phyloP scores from a whole-genome alignment of 2,113 vertebrate genomes.

The Cheirogaleus medius region DNA sequence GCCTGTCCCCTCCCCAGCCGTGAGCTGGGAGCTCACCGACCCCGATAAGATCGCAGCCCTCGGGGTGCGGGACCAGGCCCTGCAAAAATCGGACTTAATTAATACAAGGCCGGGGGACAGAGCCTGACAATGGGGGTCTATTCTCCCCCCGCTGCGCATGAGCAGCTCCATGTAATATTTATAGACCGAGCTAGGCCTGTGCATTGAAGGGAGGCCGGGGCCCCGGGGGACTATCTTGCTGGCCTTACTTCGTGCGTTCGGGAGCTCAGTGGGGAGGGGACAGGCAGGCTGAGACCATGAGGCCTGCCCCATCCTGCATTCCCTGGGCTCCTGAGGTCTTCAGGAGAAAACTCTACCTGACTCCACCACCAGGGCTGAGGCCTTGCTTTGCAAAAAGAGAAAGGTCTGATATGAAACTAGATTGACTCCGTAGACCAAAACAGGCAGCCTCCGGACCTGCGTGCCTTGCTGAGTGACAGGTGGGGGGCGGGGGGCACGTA shows the following conservation, averaged over 20 bases:
- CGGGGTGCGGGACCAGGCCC: neutral
- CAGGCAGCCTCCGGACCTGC: fast-evolving
- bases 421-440: neutral
- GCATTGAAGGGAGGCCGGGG: neutral
- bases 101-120: neutral
- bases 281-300: neutral
- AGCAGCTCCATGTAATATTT: neutral
- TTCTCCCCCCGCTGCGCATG: neutral
- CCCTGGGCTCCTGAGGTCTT: neutral
- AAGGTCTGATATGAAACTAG: neutral
- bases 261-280: neutral
- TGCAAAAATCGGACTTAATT: neutral
- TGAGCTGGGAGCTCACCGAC: neutral
- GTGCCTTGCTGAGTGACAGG: too few relatives aligned
- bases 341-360: neutral
- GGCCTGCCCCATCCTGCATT: fast-evolving
- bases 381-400: neutral
- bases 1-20: neutral
- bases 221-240: neutral
- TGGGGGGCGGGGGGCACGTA: neutral
- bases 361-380: fast-evolving
- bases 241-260: neutral
- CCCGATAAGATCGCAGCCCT: neutral
- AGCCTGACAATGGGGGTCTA: neutral
- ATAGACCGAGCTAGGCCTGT: neutral